A percentile compares a stretch with the other conserved stretches of the same genome.
Evolutionary conservation across 2,113 vertebrate species (phyloP).

Genomic region (Gavia stellata): DNA sequence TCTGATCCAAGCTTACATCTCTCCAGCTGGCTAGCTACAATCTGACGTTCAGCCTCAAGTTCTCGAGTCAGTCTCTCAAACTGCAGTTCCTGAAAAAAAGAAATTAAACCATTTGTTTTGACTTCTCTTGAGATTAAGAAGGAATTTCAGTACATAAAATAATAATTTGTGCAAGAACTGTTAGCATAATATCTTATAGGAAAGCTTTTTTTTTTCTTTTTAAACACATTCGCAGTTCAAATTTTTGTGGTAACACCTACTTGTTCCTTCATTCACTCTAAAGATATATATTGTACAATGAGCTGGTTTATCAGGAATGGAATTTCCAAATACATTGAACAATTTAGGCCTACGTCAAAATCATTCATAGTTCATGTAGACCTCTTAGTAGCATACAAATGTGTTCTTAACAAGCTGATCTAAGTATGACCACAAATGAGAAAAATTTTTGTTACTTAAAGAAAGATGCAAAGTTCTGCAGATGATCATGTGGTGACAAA

Average conservation of each 20-base stretch:
- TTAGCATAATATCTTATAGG: background rate
- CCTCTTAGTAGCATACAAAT: background rate
- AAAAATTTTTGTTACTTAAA: background rate
- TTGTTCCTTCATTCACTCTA: background rate
- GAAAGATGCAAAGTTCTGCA: background rate
- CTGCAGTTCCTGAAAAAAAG: slow-evolving; percentile 87
- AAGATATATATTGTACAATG: fast-evolving
- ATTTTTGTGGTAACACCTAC: background rate
- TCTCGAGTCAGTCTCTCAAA: slow-evolving; percentile 97
- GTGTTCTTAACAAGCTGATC: background rate
- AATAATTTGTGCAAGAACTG: background rate
- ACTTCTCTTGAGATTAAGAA: background rate
- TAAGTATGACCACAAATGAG: background rate
- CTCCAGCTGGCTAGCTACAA: slow-evolving; percentile 96
- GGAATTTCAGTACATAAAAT: background rate
- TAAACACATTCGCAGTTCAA: background rate
- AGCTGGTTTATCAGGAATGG: background rate
- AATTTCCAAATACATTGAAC: background rate
- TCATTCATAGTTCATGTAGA: background rate
- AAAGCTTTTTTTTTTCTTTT: background rate
- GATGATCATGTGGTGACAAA: background rate
- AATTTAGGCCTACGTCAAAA: background rate
- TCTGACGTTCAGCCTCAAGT: slow-evolving; percentile 96
- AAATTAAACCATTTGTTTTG: background rate
- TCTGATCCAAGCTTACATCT: slow-evolving; percentile 98